Evolutionary conservation across 2,797 vertebrate species (phyloP), one percentile per base, ranked within the genome.

Genomic region (Loriculus beryllinus): DNA sequence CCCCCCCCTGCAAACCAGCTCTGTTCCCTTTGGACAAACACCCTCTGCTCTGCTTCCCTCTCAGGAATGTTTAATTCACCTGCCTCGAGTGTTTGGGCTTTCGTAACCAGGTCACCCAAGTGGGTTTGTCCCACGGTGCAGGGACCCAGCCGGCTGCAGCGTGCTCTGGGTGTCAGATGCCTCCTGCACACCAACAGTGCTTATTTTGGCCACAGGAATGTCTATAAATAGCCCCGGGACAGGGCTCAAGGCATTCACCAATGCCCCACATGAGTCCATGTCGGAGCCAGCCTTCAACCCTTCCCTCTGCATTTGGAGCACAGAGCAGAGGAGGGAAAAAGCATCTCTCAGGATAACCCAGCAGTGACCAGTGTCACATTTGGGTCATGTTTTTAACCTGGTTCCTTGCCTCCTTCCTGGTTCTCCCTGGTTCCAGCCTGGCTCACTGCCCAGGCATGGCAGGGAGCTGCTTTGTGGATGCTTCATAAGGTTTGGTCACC

Each of bases 161-260:
- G 31, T 9, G 47, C 11, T 42, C 35, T 40, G 0, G 3, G 25
- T 45, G 78, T 16, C 12, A 2, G 60, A 81, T 91, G 94, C 88
- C 35, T 82, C 31, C 75, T 39, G 70, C 68, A 4, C 76, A 64
- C 88, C 59, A 6, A 1, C n/a, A 3, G 40, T 3, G 5, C 84
- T 94, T 83, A 71, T 90, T 96, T 83, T 90, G 93, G 87, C 90
- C 49, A 1, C 69, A 37, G 65, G 85, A 91, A 90, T 93, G 90
- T 81, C 79, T 95, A 82, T 94, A 90, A 95, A 95, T 93, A 96
- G 37, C 71, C 26, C 29, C 0, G 7, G 72, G 25, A 40, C 79
- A 57, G 79, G 72, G 59, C 85, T 88, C 1, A 7, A 83, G 63
- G 47, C 37, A 0, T 20, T 91, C 3, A 1, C 52, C 0, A 0